Evolutionary conservation across 2,797 vertebrate genomes (phyloP).

Genomic region (Melanotaenia pygmaea): DNA sequence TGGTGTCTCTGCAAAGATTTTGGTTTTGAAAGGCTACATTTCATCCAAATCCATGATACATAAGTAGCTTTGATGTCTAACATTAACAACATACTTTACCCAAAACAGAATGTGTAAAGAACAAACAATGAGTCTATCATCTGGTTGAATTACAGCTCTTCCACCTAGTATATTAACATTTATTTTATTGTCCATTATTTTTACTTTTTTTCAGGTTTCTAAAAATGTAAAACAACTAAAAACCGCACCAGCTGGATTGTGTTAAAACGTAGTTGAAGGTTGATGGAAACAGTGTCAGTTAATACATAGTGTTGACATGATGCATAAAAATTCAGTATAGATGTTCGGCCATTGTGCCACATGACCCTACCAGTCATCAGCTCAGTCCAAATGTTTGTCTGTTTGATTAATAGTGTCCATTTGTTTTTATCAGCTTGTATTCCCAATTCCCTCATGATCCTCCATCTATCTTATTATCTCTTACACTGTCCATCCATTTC

Average conservation of each 20-base stretch:
- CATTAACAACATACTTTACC: background rate
- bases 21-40: background rate
- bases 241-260: background rate
- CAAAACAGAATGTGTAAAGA: background rate
- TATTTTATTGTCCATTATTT: background rate
- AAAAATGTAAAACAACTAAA: background rate
- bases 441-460: slow-evolving; percentile 41
- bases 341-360: slow-evolving; percentile 5
- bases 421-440: slow-evolving; percentile 53
- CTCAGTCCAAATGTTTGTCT: slow-evolving; percentile 33
- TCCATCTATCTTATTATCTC: slow-evolving; percentile 30
- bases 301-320: background rate
- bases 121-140: background rate
- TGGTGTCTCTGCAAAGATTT: background rate
- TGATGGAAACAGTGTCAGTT: background rate
- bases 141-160: background rate
- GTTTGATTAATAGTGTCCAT: slow-evolving; percentile 56
- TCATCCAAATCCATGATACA: background rate
- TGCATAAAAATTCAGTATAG: background rate
- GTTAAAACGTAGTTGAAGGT: background rate
- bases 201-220: background rate
- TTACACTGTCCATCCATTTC: slow-evolving; percentile 64
- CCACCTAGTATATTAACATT: too few species aligned
- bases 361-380: slow-evolving; percentile 26
- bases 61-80: background rate